Evolutionary conservation across 2,113 vertebrate species (phyloP).

Genomic region (Helogale parvula): DNA sequence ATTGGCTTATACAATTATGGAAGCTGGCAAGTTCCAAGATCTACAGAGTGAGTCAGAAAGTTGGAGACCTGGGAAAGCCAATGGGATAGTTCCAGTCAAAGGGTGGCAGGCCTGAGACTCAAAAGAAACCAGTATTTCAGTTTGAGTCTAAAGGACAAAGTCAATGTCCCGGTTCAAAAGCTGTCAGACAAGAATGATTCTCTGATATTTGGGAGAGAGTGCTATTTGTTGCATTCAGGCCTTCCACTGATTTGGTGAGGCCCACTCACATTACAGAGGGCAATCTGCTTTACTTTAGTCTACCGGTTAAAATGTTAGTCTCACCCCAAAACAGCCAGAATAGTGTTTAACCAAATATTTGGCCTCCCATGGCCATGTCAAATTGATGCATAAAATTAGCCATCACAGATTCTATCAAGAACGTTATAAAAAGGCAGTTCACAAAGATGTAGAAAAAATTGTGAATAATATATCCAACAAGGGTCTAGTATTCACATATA

Average conservation of each 20-base stretch:
- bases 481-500: neutral
- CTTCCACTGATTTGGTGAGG: neutral
- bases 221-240: neutral
- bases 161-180: neutral
- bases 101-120: neutral
- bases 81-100: neutral
- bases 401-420: neutral
- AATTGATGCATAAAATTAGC: neutral
- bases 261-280: neutral
- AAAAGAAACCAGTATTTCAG: conserved; percentile 11
- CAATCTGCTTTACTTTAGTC: neutral
- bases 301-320: neutral
- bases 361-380: neutral
- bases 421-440: neutral
- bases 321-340: neutral
- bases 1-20: neutral
- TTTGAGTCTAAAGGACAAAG: neutral
- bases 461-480: neutral
- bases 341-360: neutral
- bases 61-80: neutral
- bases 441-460: neutral
- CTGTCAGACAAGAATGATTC: neutral
- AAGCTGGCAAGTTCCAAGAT: neutral
- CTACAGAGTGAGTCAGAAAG: neutral
- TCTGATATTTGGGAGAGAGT: neutral